Evolutionary conservation across 1,140 invertebrate species (phyloP).

Genomic region (Sinonovacula constricta): DNA sequence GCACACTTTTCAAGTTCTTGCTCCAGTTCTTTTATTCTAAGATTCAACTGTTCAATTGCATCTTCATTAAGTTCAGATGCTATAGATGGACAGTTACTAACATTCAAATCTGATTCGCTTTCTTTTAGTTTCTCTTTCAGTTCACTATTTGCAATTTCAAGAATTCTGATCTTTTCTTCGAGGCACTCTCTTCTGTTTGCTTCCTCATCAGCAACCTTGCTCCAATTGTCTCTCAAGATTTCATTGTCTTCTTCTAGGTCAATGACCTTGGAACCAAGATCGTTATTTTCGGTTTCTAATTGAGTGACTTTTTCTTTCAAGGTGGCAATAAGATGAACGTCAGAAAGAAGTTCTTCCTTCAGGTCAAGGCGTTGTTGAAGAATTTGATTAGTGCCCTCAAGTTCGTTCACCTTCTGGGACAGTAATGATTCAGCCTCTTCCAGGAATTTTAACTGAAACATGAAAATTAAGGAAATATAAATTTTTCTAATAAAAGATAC

Average conservation of each 20-base stretch:
- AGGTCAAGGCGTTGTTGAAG: conserved; percentile 64
- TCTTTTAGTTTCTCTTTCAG: conserved; percentile 66
- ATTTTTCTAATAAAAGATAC: too few relatives aligned
- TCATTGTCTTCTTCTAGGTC: conserved; percentile 73
- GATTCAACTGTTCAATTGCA: conserved; percentile 42
- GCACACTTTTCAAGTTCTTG: conserved; percentile 58
- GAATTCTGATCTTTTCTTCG: conserved; percentile 71
- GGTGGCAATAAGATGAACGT: conserved; percentile 56
- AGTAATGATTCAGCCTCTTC: conserved; percentile 68
- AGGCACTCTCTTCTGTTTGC: conserved; percentile 64
- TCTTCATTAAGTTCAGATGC: conserved; percentile 55
- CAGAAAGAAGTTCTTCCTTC: conserved; percentile 56
- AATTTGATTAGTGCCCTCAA: conserved; percentile 62
- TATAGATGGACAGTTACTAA: conserved; percentile 60
- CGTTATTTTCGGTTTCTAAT: conserved; percentile 63
- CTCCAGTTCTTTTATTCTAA: conserved; percentile 59
- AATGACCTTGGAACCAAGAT: conserved; percentile 57
- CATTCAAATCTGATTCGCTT: conserved; percentile 58
- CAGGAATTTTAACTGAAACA: conserved; percentile 67
- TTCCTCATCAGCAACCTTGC: conserved; percentile 70
- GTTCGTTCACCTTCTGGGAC: conserved; percentile 64
- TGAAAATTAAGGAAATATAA: too few relatives aligned
- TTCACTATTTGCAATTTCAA: conserved; percentile 67
- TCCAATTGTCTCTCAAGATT: conserved; percentile 71
- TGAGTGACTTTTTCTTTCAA: conserved; percentile 61